Evolutionary conservation across 2,888 invertebrate species (phyloP), one percentile per base, ranked within the genome.

Genomic region (Acanthoscelides obtectus): DNA sequence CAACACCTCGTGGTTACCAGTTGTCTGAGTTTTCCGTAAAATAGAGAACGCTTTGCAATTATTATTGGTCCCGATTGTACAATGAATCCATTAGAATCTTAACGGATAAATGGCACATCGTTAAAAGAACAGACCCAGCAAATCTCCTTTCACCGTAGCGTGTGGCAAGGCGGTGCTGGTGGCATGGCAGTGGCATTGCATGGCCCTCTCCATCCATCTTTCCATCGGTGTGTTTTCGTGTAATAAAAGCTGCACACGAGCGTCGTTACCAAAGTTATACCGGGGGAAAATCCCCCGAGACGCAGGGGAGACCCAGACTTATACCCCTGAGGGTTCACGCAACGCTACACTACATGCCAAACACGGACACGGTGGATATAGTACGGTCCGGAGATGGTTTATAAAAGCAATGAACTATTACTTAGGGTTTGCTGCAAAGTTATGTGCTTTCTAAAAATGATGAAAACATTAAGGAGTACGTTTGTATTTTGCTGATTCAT

Each of bases 161-260:
- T 45, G 45, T 12, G 45, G 45, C 17, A 17, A 17, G 17, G 5
- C 45, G 17, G 12, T 12, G 45, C 17, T 45, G 45, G 45, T 45
- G 45, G 45, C 45, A 45, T 45, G 25, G 25, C 25, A 25, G 25
- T 25, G 25, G 25, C 25, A 25, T 3, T 25, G 25, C 25, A 25
- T 25, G 45, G 45, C 45, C 17, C 45, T 45, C 45, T 45, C 45
- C 45, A 8, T 45, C 45, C 45, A 8, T 25, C 25, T 45, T 45
- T 45, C 45, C 45, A 45, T 45, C 45, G 45, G 45, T 45, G 45
- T 45, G 45, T 45, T 63, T 68, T 22, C 68, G 27, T 63, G 68
- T 63, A 27, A 68, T 63, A 68, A 68, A 68, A 63, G 68, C 68
- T 20, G 68, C 21, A 27, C 45, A 19, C 27, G 27, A 68, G 68